Evolutionary conservation across 2,888 invertebrate genomes (phyloP).

Genomic region (Stegana nigrithorax): DNA sequence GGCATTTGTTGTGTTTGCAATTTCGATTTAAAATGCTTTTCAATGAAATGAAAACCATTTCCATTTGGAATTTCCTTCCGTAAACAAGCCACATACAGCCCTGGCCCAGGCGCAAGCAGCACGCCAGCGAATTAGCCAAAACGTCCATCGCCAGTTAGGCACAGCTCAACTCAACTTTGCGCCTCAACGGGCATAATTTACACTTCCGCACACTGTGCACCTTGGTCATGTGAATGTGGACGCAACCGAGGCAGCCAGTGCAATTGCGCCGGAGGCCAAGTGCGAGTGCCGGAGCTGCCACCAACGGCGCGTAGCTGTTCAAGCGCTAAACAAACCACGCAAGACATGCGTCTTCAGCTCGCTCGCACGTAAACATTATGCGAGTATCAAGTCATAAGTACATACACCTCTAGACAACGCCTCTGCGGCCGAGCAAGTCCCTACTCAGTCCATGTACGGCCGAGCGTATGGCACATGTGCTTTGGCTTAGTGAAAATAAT

Average conservation of each 20-base stretch:
- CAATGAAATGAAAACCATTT: slow-evolving; percentile 6
- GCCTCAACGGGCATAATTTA: slow-evolving; percentile 28
- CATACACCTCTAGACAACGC: not conserved
- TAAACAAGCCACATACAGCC: not conserved
- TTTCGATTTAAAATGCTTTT: slow-evolving; percentile 11
- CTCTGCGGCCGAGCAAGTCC: not conserved
- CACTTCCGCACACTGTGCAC: slow-evolving; percentile 42
- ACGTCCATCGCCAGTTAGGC: too few relatives aligned
- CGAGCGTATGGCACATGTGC: not conserved
- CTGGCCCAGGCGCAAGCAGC: not conserved
- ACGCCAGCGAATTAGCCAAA: too few relatives aligned
- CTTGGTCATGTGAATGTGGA: not conserved
- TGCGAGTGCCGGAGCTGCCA: too few relatives aligned
- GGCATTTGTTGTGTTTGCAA: not conserved
- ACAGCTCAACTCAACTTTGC: too few relatives aligned
- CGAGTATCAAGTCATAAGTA: not conserved
- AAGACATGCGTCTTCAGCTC: too few relatives aligned
- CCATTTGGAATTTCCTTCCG: not conserved
- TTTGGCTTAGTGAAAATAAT: not conserved
- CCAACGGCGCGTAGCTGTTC: too few relatives aligned
- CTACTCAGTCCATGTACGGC: not conserved
- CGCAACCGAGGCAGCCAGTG: too few relatives aligned
- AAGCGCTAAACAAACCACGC: too few relatives aligned
- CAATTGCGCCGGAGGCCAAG: too few relatives aligned
- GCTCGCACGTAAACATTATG: not conserved